These are phyloP conservation scores for Neofelis nebulosa DNA, from an alignment of 2,113 vertebrate genomes.

Conservation along the genomic window DNA sequence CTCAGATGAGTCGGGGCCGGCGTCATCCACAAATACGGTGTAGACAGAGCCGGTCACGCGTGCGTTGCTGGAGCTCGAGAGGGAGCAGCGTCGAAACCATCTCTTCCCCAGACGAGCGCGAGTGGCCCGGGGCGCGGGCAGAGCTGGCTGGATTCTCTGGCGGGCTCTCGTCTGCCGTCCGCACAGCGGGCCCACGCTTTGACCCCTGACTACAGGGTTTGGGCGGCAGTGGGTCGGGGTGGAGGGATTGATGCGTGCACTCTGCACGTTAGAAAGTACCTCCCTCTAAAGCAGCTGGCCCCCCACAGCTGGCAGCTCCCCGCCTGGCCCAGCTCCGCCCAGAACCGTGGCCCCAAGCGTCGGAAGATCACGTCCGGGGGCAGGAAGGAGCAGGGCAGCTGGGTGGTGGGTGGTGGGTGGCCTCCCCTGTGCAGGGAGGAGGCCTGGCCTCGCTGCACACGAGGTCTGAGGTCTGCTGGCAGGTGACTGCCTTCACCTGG, in stretches of 20 bases:
- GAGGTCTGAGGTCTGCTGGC: not conserved
- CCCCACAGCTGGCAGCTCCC: not conserved
- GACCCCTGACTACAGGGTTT: fast-evolving
- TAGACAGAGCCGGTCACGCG: fast-evolving
- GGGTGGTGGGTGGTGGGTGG: fast-evolving
- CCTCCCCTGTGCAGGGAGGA: not conserved
- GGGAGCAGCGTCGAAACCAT: not conserved
- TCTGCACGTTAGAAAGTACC: not conserved
- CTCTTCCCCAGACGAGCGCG: not conserved
- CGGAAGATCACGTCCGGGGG: fast-evolving
- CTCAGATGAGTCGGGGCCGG: not conserved
- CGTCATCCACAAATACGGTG: fast-evolving
- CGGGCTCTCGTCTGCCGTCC: not conserved
- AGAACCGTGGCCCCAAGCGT: not conserved
- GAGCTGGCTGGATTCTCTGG: fast-evolving
- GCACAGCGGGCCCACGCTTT: fast-evolving
- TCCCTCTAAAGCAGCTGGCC: not conserved
- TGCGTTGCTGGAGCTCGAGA: not conserved
- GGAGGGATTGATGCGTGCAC: fast-evolving
- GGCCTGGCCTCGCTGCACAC: fast-evolving
- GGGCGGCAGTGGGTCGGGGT: not conserved
- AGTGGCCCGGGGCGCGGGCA: not conserved
- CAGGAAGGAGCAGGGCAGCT: fast-evolving
- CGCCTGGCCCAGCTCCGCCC: fast-evolving
- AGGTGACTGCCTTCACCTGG: not conserved